A percentile compares a stretch with the other conserved stretches of the same genome.
These are phyloP conservation scores for Dysidea cf. avara DNA, from an alignment of 37 sponge, comb jelly and placozoan species.

Conservation along the genomic window DNA sequence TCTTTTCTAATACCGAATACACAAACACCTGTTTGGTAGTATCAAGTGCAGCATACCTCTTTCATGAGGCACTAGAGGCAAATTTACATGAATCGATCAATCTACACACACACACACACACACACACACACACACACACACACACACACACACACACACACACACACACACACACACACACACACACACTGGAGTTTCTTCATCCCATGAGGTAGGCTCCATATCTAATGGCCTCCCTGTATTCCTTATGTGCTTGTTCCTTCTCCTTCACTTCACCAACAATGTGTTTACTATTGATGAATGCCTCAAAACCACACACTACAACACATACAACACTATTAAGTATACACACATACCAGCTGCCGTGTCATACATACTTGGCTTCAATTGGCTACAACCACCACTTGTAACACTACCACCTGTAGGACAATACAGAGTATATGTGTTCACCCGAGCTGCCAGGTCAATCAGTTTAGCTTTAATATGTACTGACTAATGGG, in stretches of 20 bases:
- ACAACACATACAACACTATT: too few species aligned
- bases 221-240: constrained; percentile 96
- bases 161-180: constrained; percentile 8
- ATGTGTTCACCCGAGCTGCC: constrained; percentile 61
- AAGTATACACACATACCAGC: too few species aligned
- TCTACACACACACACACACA: too few species aligned
- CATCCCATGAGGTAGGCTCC: constrained; percentile 99
- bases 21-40: constrained; percentile 83
- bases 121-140: not conserved
- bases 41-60: constrained; percentile 76
- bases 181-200: constrained; percentile 94
- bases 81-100: constrained; percentile 82
- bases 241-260: constrained; percentile 97
- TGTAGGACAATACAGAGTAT: too few species aligned
- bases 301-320: too few species aligned
- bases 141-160: constrained; percentile 19
- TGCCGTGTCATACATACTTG: too few species aligned
- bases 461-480: constrained; percentile 84
- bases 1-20: too few species aligned
- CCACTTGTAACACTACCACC: too few species aligned
- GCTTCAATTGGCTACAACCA: too few species aligned
- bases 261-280: too few species aligned
- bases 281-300: too few species aligned
- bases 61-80: constrained; percentile 93
- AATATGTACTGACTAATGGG: too few species aligned